Conservation (phyloP, 2,113 vertebrate genomes). For the Prietella phreatophila region DNA sequence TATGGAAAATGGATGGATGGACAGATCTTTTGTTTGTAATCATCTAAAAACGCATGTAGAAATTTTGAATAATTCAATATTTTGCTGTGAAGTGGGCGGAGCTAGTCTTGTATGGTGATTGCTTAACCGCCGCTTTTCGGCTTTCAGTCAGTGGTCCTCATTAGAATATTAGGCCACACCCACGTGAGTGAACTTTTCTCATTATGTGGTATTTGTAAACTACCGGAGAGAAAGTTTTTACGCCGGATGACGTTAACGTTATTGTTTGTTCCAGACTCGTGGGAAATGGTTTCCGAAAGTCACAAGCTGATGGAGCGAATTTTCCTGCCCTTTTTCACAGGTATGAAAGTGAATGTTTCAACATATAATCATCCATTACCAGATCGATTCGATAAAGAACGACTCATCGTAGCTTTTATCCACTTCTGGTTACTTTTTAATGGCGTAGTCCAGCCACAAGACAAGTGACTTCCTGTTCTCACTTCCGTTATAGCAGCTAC, state of each 20-base stretch:
- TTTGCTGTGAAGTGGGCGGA: background rate
- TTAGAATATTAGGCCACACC: constrained; percentile 12
- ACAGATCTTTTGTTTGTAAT: too few relatives aligned
- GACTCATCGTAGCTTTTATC: too few relatives aligned
- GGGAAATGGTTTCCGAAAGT: constrained; percentile 71
- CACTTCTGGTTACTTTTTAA: too few relatives aligned
- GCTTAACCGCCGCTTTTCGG: background rate
- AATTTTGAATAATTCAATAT: background rate
- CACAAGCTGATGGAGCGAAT: constrained; percentile 69
- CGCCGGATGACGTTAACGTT: background rate
- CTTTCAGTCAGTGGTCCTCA: background rate
- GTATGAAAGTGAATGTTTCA: constrained; percentile 47
- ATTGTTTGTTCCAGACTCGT: constrained; percentile 57
- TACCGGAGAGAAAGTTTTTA: background rate
- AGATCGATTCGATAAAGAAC: too few relatives aligned
- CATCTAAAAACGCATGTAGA: background rate
- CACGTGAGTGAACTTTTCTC: background rate
- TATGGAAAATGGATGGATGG: too few relatives aligned
- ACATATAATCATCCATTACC: background rate
- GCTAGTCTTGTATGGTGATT: background rate
- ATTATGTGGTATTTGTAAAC: background rate
- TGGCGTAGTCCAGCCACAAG: background rate
- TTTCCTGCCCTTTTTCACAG: constrained; percentile 76
- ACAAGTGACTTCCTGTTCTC: background rate
- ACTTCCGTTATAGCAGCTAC: too few relatives aligned